Conservation (phyloP, 2,888 invertebrate genomes). For the Rotaria socialis region DNA sequence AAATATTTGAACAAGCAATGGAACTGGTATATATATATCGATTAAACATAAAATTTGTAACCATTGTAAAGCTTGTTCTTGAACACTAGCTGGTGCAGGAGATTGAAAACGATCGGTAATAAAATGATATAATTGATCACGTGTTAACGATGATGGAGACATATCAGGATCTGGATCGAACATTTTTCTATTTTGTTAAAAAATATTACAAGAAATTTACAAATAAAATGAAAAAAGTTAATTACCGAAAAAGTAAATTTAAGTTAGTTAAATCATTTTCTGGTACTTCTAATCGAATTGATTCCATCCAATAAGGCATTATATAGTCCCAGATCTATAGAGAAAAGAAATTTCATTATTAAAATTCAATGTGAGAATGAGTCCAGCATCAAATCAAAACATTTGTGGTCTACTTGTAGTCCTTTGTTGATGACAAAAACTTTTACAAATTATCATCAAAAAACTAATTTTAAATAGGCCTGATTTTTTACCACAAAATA, state of each 20-base stretch:
- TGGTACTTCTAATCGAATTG: constrained; percentile 68
- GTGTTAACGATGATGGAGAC: constrained; percentile 36
- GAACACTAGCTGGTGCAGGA: constrained; percentile 41
- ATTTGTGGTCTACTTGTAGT: too few species aligned
- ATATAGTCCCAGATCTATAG: constrained; percentile 79
- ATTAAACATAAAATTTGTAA: constrained; percentile 44
- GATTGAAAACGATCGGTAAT: constrained; percentile 45
- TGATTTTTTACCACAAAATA: too few species aligned
- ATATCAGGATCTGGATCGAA: constrained; percentile 45
- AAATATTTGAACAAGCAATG: constrained; percentile 40
- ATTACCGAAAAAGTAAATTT: constrained; percentile 71
- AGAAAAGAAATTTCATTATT: neutral
- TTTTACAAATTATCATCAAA: too few species aligned
- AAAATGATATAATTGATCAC: constrained; percentile 43
- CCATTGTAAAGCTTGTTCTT: constrained; percentile 47
- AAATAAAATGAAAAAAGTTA: neutral
- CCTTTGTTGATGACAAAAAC: too few species aligned
- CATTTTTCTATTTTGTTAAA: constrained; percentile 40
- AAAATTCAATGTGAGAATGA: too few species aligned
- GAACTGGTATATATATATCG: constrained; percentile 36
- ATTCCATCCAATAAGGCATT: constrained; percentile 99
- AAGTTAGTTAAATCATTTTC: constrained; percentile 79
- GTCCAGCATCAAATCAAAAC: too few species aligned
- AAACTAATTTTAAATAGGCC: too few species aligned
- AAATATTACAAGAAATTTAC: neutral